phyloP scores from a whole-genome alignment of 2,113 vertebrate genomes.

The Pseudopodoces humilis region DNA sequence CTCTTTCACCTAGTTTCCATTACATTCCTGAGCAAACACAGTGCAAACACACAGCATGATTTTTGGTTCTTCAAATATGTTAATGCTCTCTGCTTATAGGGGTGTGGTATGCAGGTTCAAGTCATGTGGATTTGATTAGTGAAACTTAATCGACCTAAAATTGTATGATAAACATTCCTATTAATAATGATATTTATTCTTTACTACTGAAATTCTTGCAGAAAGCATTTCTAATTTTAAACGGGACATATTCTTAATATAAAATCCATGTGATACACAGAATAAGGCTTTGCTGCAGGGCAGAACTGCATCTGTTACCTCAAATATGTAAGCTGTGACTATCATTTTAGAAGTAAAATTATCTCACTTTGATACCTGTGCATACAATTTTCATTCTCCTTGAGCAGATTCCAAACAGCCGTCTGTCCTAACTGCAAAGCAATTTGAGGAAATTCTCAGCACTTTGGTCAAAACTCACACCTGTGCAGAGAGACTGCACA shows the following conservation, averaged over 20 bases:
- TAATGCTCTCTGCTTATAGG: background rate
- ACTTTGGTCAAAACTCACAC: background rate
- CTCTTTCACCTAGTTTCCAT: background rate
- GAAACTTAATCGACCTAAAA: background rate
- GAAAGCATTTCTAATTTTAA: slow-evolving; percentile 35
- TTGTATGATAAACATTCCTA: background rate
- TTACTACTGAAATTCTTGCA: background rate
- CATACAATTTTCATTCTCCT: background rate
- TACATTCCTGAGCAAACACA: background rate
- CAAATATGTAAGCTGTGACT: slow-evolving; percentile 17
- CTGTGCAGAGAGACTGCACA: background rate
- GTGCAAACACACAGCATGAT: background rate
- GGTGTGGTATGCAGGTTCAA: background rate
- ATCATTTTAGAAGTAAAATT: slow-evolving; percentile 7
- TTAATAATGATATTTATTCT: slow-evolving; percentile 7
- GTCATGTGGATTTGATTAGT: background rate
- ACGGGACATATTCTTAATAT: background rate
- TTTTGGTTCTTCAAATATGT: background rate
- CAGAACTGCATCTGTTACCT: slow-evolving; percentile 30
- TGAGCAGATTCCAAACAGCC: background rate
- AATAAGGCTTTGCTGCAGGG: slow-evolving; percentile 18
- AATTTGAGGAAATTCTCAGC: background rate
- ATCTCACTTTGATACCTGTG: background rate
- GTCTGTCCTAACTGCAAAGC: background rate
- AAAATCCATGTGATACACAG: background rate